Base-by-base conservation (phyloP, 2,797 vertebrate species). In the Orientallactaga sibirica region DNA sequence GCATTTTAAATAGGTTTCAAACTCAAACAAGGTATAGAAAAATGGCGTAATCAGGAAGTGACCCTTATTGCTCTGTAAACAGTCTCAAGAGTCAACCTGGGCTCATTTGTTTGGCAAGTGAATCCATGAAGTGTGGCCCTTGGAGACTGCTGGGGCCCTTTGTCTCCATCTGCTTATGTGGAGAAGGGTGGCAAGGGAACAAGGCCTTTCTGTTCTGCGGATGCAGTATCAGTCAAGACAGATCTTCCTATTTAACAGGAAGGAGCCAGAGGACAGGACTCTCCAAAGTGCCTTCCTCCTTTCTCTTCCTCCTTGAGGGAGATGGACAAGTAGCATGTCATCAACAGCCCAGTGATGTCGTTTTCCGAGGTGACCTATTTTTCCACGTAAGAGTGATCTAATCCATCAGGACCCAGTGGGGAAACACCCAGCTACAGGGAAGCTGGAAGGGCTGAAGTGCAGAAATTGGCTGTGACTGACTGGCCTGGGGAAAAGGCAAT, bases 381-480 rank as follows among this genome's bases (percentile, higher is more conserved):
- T 82, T n/a, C 41, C 81, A 71, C 10, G 29, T 12, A 3, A n/a
- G 37, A 9, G 6, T 0, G 27, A 52, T 61, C 48, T 48, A 48
- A 48, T 7, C 88, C 55, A 25, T 62, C n/a, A 5, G 33, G 70
- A 73, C 62, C 61, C 11, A 2, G 0, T 1, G n/a, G 29, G 68
- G 41, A 33, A 64, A 61, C 41, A 1, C 9, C 25, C 3, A 52
- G 73, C 74, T 52, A 37, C 25, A 14, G 18, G 67, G 64, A 77
- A 43, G 25, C 2, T 3, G 3, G 52, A 66, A 29, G 25, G 2
- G 10, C 33, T 2, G n/a, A 27, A 55, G 70, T 20, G 7, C 2
- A 22, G 66, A 68, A 2, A 16, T 0, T 11, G 62, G 18, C 7
- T 11, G 48, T 5, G 41, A 19, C 0, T 6, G 24, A 10, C 5